phyloP scores from a whole-genome alignment of 1,140 invertebrate species.

The Microvelia longipes region DNA sequence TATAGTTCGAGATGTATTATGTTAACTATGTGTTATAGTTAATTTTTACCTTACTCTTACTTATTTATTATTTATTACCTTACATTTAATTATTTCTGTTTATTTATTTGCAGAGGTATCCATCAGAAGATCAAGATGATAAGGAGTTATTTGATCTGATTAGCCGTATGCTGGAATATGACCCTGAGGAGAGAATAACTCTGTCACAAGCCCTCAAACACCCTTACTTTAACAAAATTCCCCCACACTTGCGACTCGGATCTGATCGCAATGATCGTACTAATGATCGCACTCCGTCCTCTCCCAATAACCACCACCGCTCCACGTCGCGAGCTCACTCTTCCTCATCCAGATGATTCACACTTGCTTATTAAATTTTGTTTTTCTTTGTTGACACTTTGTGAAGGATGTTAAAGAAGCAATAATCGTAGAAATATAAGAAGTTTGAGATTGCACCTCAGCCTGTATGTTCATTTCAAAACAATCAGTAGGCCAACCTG shows the following conservation, averaged over 20 bases:
- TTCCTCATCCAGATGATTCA: background rate
- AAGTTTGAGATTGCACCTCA: too few relatives aligned
- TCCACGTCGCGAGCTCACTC: background rate
- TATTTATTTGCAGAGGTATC: conserved; percentile 61
- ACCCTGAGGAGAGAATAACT: conserved; percentile 76
- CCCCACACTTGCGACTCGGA: conserved; percentile 48
- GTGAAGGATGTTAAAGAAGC: too few relatives aligned
- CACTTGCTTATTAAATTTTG: background rate
- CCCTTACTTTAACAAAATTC: conserved; percentile 81
- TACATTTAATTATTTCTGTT: too few relatives aligned
- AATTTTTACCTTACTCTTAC: too few relatives aligned
- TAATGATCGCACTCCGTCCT: conserved; percentile 19
- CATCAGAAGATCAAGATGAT: conserved; percentile 81
- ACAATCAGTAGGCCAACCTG: too few relatives aligned
- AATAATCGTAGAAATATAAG: too few relatives aligned
- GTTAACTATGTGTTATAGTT: too few relatives aligned
- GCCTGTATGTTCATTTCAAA: too few relatives aligned
- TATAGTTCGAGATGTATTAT: too few relatives aligned
- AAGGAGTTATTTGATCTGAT: conserved; percentile 87
- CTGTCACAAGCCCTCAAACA: conserved; percentile 78
- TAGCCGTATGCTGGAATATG: conserved; percentile 90
- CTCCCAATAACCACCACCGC: conserved; percentile 11
- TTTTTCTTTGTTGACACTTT: too few relatives aligned
- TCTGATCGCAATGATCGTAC: conserved; percentile 3
- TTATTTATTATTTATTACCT: too few relatives aligned